Evolutionary conservation across 2,113 vertebrate genomes (phyloP).

Genomic region (Saguinus imperator): DNA sequence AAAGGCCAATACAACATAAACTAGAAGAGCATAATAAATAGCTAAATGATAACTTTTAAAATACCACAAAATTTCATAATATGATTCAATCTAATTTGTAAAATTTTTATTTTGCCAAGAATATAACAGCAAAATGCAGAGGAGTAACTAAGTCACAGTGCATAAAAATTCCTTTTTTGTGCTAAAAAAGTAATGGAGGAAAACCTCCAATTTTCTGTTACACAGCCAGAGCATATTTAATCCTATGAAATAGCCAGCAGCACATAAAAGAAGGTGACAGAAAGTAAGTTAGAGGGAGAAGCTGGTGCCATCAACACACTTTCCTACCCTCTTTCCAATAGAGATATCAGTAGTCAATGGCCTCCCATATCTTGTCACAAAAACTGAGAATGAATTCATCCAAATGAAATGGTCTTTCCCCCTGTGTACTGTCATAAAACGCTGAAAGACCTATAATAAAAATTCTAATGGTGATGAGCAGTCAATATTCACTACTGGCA

Average conservation of each 20-base stretch:
- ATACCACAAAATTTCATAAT: background rate
- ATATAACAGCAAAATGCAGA: background rate
- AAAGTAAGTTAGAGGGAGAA: background rate
- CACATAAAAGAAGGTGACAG: accelerated
- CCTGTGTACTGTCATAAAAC: no score
- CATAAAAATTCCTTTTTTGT: background rate
- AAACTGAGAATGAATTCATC: background rate
- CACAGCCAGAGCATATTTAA: background rate
- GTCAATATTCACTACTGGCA: background rate
- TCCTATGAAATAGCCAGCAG: background rate
- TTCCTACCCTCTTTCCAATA: background rate
- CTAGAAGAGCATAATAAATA: background rate
- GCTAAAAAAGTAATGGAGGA: background rate
- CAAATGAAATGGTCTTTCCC: background rate
- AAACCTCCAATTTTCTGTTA: background rate
- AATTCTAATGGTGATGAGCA: background rate
- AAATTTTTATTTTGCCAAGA: background rate
- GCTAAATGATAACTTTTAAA: background rate
- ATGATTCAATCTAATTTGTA: background rate
- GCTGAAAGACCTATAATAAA: background rate
- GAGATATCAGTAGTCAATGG: background rate
- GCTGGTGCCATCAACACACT: background rate
- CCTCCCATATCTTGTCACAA: background rate
- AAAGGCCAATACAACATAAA: background rate
- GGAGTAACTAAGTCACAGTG: background rate